These are phyloP conservation scores for Fundulus diaphanus DNA, from an alignment of 2,797 vertebrate species.

Conservation along the genomic window DNA sequence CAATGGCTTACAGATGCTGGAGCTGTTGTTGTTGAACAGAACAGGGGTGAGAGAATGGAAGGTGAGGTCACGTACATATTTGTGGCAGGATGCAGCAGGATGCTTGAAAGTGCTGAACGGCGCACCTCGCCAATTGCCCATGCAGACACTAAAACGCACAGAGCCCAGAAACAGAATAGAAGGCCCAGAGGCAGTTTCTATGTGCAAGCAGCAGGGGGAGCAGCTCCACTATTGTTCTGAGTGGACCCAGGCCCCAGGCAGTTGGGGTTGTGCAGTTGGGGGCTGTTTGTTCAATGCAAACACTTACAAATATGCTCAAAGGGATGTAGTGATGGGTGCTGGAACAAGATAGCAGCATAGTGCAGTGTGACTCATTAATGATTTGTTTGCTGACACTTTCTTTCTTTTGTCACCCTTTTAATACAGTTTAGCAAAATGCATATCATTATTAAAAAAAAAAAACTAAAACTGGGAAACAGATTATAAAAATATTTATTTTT, in stretches of 20 bases:
- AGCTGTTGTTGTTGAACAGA: slow-evolving; percentile 43
- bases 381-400: neutral
- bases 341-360: slow-evolving; percentile 12
- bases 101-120: slow-evolving; percentile 49
- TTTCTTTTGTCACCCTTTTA: neutral
- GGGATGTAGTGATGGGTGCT: slow-evolving; percentile 2
- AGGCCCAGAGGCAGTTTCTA: slow-evolving; percentile 81
- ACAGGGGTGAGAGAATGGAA: slow-evolving; percentile 59
- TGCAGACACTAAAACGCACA: slow-evolving; percentile 26
- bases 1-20: slow-evolving; percentile 68
- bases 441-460: neutral
- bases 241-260: slow-evolving; percentile 61
- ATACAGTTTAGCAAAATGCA: neutral
- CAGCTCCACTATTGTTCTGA: slow-evolving; percentile 92
- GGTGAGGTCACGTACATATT: slow-evolving; percentile 71
- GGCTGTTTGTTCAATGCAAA: slow-evolving; percentile 21
- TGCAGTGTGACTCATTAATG: neutral
- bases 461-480: neutral
- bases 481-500: neutral
- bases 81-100: slow-evolving; percentile 68
- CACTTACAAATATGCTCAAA: slow-evolving; percentile 23
- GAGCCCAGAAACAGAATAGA: slow-evolving; percentile 45
- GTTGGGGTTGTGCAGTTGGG: slow-evolving; percentile 16
- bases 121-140: slow-evolving; percentile 24
- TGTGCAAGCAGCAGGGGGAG: slow-evolving; percentile 94